These are phyloP conservation scores for Galeopsomyia nigrocyanea DNA, from an alignment of 2,888 invertebrate species.

Conservation along the genomic window DNA sequence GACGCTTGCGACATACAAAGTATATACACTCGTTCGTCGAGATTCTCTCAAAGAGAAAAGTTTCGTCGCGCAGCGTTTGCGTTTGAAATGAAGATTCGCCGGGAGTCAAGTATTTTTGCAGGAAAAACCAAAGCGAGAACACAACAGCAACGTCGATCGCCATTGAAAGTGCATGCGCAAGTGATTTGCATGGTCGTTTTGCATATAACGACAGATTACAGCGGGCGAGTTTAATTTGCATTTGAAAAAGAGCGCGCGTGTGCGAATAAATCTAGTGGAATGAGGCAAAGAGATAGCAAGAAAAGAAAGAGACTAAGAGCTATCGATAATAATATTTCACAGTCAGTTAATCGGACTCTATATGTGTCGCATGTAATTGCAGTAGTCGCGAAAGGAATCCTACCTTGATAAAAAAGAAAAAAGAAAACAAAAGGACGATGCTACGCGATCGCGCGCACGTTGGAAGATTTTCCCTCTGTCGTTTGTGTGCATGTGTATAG, in stretches of 20 bases:
- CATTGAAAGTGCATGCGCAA: slow-evolving; percentile 19
- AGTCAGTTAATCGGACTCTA: too few relatives aligned
- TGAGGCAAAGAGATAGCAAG: too few relatives aligned
- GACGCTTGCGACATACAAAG: too few relatives aligned
- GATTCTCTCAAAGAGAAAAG: neutral
- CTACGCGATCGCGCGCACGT: neutral
- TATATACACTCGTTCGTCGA: too few relatives aligned
- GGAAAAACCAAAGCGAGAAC: neutral
- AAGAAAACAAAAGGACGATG: neutral
- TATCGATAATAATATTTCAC: too few relatives aligned
- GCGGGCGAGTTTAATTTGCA: slow-evolving; percentile 8
- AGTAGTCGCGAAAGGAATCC: too few relatives aligned
- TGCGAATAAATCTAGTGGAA: too few relatives aligned
- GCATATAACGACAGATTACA: slow-evolving; percentile 5
- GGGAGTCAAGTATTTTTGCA: neutral
- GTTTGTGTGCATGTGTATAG: too few relatives aligned
- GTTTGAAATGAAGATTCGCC: neutral
- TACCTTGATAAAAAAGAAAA: too few relatives aligned
- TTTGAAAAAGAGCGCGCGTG: neutral
- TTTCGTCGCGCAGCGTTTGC: neutral
- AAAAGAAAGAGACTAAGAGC: too few relatives aligned
- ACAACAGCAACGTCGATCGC: slow-evolving; percentile 12
- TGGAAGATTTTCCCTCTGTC: too few relatives aligned
- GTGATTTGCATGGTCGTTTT: slow-evolving; percentile 15
- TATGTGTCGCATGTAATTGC: too few relatives aligned